These are phyloP conservation scores for Danio aesculapii DNA, from an alignment of 2,797 vertebrate genomes.

Conservation along the genomic window DNA sequence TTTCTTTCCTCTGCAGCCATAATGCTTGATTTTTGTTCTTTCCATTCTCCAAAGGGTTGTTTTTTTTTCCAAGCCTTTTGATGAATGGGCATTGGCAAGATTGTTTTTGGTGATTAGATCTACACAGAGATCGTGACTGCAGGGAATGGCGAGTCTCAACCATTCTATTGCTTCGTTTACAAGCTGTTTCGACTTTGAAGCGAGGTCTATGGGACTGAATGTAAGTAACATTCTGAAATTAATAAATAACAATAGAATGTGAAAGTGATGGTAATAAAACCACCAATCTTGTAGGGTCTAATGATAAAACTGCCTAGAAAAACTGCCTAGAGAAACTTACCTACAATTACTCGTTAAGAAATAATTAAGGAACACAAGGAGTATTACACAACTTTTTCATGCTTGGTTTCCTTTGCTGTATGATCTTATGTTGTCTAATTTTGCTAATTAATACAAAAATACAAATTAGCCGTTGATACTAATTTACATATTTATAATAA, in stretches of 20 bases:
- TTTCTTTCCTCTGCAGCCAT: conserved; percentile 1
- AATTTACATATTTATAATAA: too few relatives aligned
- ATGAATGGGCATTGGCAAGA: conserved; percentile 38
- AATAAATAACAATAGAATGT: not conserved
- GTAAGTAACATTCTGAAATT: not conserved
- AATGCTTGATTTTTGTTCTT: not conserved
- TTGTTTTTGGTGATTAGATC: conserved; percentile 11
- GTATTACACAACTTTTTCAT: too few relatives aligned
- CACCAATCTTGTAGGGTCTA: not conserved
- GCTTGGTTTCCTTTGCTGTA: too few relatives aligned
- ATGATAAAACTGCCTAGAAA: not conserved
- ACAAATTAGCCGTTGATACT: too few relatives aligned
- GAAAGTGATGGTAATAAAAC: not conserved
- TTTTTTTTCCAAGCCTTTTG: conserved; percentile 3
- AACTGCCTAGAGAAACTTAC: not conserved
- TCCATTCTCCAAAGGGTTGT: conserved; percentile 1
- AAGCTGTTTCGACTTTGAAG: not conserved
- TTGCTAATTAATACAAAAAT: too few relatives aligned
- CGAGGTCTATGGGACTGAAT: not conserved
- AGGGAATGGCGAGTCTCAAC: conserved; percentile 12
- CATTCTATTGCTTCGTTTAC: conserved; percentile 2
- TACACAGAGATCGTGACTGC: conserved; percentile 22
- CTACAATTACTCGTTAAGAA: not conserved
- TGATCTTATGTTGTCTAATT: too few relatives aligned
- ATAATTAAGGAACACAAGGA: too few relatives aligned